A percentile compares a stretch with the other conserved stretches of the same genome.
Evolutionary conservation across 1,140 invertebrate species (phyloP).

Genomic region (Drosophila miranda): DNA sequence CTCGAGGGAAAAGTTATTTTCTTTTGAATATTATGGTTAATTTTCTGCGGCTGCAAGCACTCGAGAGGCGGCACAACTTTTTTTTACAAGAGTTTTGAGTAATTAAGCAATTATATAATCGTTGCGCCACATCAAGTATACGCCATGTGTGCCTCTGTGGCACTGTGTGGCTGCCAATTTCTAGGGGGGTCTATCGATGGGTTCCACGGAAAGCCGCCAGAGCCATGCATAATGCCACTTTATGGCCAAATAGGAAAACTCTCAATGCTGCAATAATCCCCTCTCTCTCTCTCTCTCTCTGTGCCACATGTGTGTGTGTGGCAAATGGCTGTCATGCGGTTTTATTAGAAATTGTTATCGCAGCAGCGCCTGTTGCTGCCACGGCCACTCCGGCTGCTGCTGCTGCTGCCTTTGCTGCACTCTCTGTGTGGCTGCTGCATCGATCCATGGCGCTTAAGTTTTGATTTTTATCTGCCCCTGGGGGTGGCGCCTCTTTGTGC

Average conservation of each 20-base stretch:
- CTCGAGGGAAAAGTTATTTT: constrained; percentile 41
- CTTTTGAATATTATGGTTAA: constrained; percentile 54
- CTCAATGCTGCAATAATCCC: constrained; percentile 63
- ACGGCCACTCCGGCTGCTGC: constrained; percentile 13
- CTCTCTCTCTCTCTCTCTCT: constrained; percentile 5
- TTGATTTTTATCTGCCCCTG: constrained; percentile 65
- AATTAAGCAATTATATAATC: constrained; percentile 70
- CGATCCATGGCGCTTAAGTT: constrained; percentile 60
- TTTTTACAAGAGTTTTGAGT: constrained; percentile 31
- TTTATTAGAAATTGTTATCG: constrained; percentile 80
- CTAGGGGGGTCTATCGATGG: background rate
- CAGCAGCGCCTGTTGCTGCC: constrained; percentile 64
- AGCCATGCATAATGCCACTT: constrained; percentile 60
- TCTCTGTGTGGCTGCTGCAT: constrained; percentile 11
- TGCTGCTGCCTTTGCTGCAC: constrained; percentile 16
- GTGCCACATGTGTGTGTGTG: constrained; percentile 6
- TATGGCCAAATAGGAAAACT: constrained; percentile 43
- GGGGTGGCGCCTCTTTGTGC: background rate
- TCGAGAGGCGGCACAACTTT: constrained; percentile 36
- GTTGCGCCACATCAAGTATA: constrained; percentile 38
- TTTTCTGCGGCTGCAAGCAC: constrained; percentile 44
- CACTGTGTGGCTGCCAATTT: constrained; percentile 13
- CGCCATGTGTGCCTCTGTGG: constrained; percentile 26
- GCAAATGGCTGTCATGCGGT: constrained; percentile 67
- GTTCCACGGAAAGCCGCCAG: constrained; percentile 13